Conservation (phyloP, 1,140 invertebrate species). For the Euglossa dilemma region DNA sequence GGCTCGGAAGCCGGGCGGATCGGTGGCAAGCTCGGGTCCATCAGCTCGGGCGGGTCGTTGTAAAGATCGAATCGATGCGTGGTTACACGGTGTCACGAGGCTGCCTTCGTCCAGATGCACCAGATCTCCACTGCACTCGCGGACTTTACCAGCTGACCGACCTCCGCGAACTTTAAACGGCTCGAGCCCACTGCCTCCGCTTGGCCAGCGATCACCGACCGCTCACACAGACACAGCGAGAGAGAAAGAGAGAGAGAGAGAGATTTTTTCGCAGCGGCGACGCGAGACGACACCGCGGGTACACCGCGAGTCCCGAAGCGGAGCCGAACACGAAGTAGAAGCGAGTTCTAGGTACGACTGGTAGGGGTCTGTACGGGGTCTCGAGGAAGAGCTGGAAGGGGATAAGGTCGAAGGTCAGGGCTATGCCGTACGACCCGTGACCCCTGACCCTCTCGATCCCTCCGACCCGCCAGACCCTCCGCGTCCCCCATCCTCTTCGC, state of each 20-base stretch:
- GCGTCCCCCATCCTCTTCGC: neutral
- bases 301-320: constrained; percentile 43
- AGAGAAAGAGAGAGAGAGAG: too few relatives aligned
- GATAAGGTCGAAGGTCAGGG: constrained; percentile 80
- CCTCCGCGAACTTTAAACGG: too few relatives aligned
- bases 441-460: constrained; percentile 77
- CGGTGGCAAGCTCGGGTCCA: neutral
- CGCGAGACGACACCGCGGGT: constrained; percentile 39
- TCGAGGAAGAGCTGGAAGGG: constrained; percentile 60
- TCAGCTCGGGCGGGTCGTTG: constrained; percentile 24
- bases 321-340: constrained; percentile 61
- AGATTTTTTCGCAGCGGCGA: neutral
- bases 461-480: constrained; percentile 71
- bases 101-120: constrained; percentile 22
- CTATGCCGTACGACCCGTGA: constrained; percentile 79
- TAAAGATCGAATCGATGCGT: constrained; percentile 50
- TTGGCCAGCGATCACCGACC: too few relatives aligned
- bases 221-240: too few relatives aligned
- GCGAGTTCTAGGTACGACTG: constrained; percentile 67
- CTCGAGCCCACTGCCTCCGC: neutral
- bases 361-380: constrained; percentile 63
- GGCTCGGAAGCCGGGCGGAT: neutral
- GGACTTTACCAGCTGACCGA: neutral
- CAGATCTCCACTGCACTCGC: constrained; percentile 36
- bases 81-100: constrained; percentile 42